Evolutionary conservation across 1,140 invertebrate genomes (phyloP), one percentile per base, ranked within the genome.

Genomic region (Halictus rubicundus): DNA sequence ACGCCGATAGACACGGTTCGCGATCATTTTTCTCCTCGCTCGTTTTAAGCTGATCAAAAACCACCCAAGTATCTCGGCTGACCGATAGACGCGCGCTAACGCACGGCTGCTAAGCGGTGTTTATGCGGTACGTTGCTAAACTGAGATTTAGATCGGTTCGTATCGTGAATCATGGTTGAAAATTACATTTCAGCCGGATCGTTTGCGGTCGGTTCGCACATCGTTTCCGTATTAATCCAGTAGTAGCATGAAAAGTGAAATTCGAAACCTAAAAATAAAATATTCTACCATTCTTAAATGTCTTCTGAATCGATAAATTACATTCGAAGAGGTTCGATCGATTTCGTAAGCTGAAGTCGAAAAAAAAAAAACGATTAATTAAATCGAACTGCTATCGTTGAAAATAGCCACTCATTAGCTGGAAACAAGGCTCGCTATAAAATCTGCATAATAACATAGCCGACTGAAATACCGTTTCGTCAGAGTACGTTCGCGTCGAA

Each of bases 391-490:
- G 9, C 1, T 4, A 42, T 63, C 68, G 57, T 78, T 63, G 16
- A 27, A 73, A 57, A 37, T 16, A 37, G 42, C 25, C 42, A 63
- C 68, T 54, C 61, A 60, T 80, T 80, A 83, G 25, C 61, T 66
- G n/a, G 54, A 71, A 83, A 75, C 72, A 75, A 63, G 25, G 69
- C 27, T 52, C 25, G 39, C 27, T 69, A 46, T 64, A 32, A 60
- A 79, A 79, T 79, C 63, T 74, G 61, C 69, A 79, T 73, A 74
- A 74, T 46, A 66, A 79, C 27, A 73, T 19, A 49, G 2, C n/a
- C 39, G 12, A 25, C 21, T 79, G 65, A 60, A 66, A 72, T 49
- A 39, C 25, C 49, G 32, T 46, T 39, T 73, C 46, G 39, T 60
- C 57, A 42, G 9, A 19, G 4, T 25, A 32, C 32, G 27, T 61